Percentiles rank a stretch among this genome's conserved stretches.
phyloP scores from a whole-genome alignment of 2,113 vertebrate species.

The Eulemur rufifrons region DNA sequence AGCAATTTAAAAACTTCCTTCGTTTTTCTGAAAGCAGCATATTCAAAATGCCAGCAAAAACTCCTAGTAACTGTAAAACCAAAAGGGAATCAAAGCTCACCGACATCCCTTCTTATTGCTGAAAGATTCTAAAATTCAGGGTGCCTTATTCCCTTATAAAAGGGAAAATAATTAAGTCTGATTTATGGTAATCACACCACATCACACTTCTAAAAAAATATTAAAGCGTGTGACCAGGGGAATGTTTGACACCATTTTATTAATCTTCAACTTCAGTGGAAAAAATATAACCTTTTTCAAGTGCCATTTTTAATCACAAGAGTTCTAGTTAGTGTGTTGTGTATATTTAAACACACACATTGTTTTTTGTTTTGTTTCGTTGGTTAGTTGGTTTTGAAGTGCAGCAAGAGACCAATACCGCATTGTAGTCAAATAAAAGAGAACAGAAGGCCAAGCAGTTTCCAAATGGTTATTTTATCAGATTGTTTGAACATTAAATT shows the following conservation, averaged over 20 bases:
- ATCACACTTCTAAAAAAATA: slow-evolving; percentile 65
- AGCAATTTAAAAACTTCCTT: slow-evolving; percentile 56
- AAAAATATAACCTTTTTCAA: slow-evolving; percentile 99
- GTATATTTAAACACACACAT: slow-evolving; percentile 62
- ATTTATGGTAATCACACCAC: slow-evolving; percentile 56
- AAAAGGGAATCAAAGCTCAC: slow-evolving; percentile 65
- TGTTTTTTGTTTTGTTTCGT: slow-evolving; percentile 65
- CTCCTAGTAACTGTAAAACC: slow-evolving; percentile 67
- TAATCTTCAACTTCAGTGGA: slow-evolving; percentile 96
- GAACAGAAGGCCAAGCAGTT: slow-evolving; percentile 86
- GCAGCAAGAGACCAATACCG: slow-evolving; percentile 87
- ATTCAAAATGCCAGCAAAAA: slow-evolving; percentile 70
- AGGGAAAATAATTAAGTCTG: slow-evolving; percentile 51
- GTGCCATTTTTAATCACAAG: slow-evolving; percentile 87
- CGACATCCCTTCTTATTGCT: slow-evolving; percentile 75
- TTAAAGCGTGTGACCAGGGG: slow-evolving; percentile 70
- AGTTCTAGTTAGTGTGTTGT: slow-evolving; percentile 81
- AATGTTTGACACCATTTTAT: slow-evolving; percentile 97
- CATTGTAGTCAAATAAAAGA: slow-evolving; percentile 84
- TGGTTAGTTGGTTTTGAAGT: slow-evolving; percentile 86
- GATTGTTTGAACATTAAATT: slow-evolving; percentile 83
- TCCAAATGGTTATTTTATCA: slow-evolving; percentile 86
- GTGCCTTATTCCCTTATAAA: slow-evolving; percentile 66
- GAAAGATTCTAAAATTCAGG: slow-evolving; percentile 63
- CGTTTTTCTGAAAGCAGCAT: slow-evolving; percentile 63